phyloP scores from a whole-genome alignment of 2,113 vertebrate species.

The Psophia crepitans region DNA sequence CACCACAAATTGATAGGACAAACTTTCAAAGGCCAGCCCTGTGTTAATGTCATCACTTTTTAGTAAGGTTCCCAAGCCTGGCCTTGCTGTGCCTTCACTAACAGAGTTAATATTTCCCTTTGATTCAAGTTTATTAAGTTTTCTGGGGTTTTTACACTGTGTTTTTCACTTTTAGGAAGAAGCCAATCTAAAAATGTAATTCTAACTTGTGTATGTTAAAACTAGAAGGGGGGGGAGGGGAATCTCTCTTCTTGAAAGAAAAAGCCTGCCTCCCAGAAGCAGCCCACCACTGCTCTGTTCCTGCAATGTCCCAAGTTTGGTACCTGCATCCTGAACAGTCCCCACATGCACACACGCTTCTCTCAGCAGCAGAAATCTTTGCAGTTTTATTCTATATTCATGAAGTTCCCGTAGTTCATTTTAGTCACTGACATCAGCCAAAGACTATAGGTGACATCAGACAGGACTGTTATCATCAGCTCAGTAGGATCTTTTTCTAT shows the following conservation, averaged over 20 bases:
- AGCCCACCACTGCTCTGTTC: neutral
- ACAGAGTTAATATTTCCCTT: neutral
- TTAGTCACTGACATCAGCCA: neutral
- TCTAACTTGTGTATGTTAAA: neutral
- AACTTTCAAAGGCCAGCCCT: neutral
- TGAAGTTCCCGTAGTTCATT: neutral
- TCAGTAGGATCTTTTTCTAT: neutral
- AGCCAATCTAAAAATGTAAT: neutral
- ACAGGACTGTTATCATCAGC: neutral
- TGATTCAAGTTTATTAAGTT: neutral
- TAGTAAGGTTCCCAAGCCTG: neutral
- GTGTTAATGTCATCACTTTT: neutral
- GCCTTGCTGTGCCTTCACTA: neutral
- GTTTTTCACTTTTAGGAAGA: neutral
- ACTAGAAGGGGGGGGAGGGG: too few relatives aligned
- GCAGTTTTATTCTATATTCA: neutral
- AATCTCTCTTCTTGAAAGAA: neutral
- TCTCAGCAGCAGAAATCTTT: fast-evolving
- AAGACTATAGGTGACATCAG: neutral
- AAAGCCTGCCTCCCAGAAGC: neutral
- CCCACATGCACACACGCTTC: neutral
- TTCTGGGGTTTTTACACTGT: neutral
- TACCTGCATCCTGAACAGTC: neutral
- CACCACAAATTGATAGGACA: neutral
- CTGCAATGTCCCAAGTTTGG: neutral